phyloP scores from a whole-genome alignment of 2,113 vertebrate species.

The Hepsetus odoe region DNA sequence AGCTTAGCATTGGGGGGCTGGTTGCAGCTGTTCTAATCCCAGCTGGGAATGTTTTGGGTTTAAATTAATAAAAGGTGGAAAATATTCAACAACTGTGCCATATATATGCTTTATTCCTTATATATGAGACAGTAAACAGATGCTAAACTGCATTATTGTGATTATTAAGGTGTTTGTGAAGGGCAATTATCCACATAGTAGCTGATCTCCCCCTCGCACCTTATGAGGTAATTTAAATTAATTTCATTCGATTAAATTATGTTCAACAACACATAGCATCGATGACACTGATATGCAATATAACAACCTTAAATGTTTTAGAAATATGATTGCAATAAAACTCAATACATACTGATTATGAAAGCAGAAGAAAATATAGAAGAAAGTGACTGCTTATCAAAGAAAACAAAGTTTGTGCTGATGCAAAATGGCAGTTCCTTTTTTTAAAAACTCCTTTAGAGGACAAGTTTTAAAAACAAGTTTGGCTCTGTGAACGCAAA shows the following conservation, averaged over 20 bases:
- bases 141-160: not conserved
- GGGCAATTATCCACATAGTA: not conserved
- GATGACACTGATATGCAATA: not conserved
- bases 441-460: too few species aligned
- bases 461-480: too few species aligned
- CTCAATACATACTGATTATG: too few species aligned
- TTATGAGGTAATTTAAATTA: not conserved
- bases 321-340: too few species aligned
- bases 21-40: slow-evolving; percentile 44
- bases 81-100: not conserved
- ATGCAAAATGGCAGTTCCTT: too few species aligned
- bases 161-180: not conserved
- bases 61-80: slow-evolving; percentile 34
- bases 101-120: slow-evolving; percentile 1
- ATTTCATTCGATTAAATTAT: not conserved
- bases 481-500: too few species aligned
- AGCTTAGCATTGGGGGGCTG: slow-evolving; percentile 32
- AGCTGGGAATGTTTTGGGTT: slow-evolving; percentile 30
- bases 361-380: too few species aligned
- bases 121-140: not conserved
- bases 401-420: too few species aligned
- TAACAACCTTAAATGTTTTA: too few species aligned
- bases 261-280: too few species aligned
- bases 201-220: not conserved
- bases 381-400: too few species aligned